phyloP scores from a whole-genome alignment of 2,888 invertebrate genomes.

The Dynastes grantii region DNA sequence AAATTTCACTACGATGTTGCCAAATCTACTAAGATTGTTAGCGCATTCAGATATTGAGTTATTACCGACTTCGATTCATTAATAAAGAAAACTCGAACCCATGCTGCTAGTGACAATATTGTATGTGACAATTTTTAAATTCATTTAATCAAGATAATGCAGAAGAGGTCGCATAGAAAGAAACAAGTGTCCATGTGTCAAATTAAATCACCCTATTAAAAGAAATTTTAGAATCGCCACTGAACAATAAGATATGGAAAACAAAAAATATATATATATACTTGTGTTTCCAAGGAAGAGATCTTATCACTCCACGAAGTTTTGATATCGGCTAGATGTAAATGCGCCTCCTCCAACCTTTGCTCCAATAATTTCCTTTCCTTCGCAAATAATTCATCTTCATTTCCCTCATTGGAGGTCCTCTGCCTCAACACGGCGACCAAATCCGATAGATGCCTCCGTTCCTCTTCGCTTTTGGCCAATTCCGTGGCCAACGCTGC shows the following conservation, averaged over 20 bases:
- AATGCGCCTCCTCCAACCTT: conserved; percentile 87
- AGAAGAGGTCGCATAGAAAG: too few relatives aligned
- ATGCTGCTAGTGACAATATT: too few relatives aligned
- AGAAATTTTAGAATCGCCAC: not conserved
- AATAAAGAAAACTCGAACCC: too few relatives aligned
- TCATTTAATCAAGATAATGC: too few relatives aligned
- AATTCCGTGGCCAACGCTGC: conserved; percentile 79
- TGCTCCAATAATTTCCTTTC: conserved; percentile 81
- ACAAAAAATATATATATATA: conserved; percentile 62
- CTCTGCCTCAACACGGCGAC: conserved; percentile 74
- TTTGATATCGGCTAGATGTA: conserved; percentile 91
- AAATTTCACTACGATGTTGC: too few relatives aligned
- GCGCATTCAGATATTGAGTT: too few relatives aligned
- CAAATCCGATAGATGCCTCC: conserved; percentile 80
- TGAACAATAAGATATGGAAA: too few relatives aligned
- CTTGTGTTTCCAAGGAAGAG: conserved; percentile 91
- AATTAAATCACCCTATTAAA: not conserved
- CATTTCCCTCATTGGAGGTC: conserved; percentile 69
- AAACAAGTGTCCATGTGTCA: not conserved
- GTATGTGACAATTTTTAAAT: too few relatives aligned
- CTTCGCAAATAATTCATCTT: conserved; percentile 74
- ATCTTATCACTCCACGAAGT: conserved; percentile 95
- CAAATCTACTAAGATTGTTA: too few relatives aligned
- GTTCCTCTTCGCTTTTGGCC: conserved; percentile 84
- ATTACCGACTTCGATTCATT: too few relatives aligned